Conservation (phyloP, 2,797 vertebrate genomes). For the Platalea minor region DNA sequence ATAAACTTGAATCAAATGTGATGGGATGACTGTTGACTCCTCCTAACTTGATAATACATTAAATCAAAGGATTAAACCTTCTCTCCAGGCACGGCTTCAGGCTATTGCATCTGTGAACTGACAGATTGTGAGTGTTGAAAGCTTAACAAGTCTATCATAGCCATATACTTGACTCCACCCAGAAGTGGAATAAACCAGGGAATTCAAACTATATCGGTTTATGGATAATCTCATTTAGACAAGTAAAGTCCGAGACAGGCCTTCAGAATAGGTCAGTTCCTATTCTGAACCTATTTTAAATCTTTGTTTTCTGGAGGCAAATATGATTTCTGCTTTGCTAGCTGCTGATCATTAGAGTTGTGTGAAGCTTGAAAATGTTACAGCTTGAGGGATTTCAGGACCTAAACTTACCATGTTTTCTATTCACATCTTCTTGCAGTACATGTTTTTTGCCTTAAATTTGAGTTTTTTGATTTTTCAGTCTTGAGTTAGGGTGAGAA, state of each 20-base stretch:
- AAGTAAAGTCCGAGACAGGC: not conserved
- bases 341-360: not conserved
- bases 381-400: not conserved
- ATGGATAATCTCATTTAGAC: not conserved
- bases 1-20: not conserved
- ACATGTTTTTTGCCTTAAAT: not conserved
- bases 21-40: not conserved
- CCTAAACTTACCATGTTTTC: not conserved
- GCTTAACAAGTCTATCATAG: slow-evolving; percentile 15
- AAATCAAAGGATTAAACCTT: slow-evolving; percentile 35
- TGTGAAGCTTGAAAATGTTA: not conserved
- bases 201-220: not conserved
- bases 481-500: not conserved
- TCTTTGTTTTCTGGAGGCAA: not conserved
- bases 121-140: not conserved
- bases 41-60: not conserved
- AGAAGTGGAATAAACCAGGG: not conserved
- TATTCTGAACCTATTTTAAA: not conserved
- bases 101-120: slow-evolving; percentile 16
- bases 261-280: too few species aligned
- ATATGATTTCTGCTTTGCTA: not conserved
- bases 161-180: not conserved
- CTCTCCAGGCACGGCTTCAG: slow-evolving; percentile 22
- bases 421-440: not conserved
- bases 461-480: not conserved